Conservation (phyloP, 2,888 invertebrate genomes). For the Pterostichus niger region DNA sequence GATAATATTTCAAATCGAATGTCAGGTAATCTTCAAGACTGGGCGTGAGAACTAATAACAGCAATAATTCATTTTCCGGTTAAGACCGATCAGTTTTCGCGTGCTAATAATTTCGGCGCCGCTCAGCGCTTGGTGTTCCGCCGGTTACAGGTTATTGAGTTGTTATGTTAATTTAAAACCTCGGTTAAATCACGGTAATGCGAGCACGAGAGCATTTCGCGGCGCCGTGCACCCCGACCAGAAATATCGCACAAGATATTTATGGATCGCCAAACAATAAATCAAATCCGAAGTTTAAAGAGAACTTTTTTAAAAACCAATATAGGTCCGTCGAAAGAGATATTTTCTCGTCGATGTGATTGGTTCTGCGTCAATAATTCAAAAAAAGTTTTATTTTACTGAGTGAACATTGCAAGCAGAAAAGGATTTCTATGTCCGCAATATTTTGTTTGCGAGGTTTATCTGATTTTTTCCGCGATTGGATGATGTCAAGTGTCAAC, state of each 20-base stretch:
- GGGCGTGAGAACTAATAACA: slow-evolving; percentile 41
- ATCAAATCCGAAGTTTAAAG: slow-evolving; percentile 36
- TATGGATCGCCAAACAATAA: slow-evolving; percentile 58
- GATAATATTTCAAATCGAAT: slow-evolving; percentile 4
- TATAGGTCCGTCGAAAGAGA: slow-evolving; percentile 14
- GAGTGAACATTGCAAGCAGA: background rate
- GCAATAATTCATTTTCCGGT: slow-evolving; percentile 30
- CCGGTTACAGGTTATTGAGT: slow-evolving; percentile 55
- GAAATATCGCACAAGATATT: slow-evolving; percentile 52
- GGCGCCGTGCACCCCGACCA: background rate
- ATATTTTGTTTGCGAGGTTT: slow-evolving; percentile 58
- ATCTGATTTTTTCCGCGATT: slow-evolving; percentile 15
- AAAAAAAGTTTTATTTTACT: slow-evolving; percentile 54
- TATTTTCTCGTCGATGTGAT: slow-evolving; percentile 17
- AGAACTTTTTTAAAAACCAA: slow-evolving; percentile 36
- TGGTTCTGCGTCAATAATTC: slow-evolving; percentile 57
- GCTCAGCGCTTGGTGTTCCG: slow-evolving; percentile 20
- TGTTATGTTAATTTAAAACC: slow-evolving; percentile 65
- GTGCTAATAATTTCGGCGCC: slow-evolving; percentile 61
- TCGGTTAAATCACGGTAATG: slow-evolving; percentile 50
- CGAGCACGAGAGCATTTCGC: slow-evolving; percentile 9
- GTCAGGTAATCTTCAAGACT: slow-evolving; percentile 27
- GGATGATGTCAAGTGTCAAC: slow-evolving; percentile 63
- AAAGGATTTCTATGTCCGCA: slow-evolving; percentile 54
- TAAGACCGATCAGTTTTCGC: slow-evolving; percentile 36